phyloP scores from a whole-genome alignment of 2,888 invertebrate species.

The Eulithis testata region DNA sequence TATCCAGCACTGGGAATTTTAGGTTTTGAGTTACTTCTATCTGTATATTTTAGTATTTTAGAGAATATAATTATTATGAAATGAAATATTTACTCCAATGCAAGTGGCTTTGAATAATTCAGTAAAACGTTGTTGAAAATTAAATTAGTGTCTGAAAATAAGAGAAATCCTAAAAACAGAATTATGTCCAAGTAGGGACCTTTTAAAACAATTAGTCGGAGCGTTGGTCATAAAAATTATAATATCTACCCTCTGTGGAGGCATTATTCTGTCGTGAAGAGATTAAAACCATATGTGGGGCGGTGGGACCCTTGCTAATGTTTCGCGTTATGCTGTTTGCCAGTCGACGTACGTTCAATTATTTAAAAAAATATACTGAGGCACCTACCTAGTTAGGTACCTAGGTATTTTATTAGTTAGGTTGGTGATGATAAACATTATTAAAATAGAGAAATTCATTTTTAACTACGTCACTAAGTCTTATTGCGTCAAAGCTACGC shows the following conservation, averaged over 20 bases:
- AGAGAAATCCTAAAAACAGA: slow-evolving; percentile 24
- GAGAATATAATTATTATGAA: neutral
- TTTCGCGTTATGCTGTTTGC: slow-evolving; percentile 47
- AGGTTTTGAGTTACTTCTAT: too few species aligned
- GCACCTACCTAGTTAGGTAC: too few species aligned
- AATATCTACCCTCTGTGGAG: slow-evolving; percentile 43
- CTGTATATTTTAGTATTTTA: too few species aligned
- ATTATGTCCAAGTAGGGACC: slow-evolving; percentile 39
- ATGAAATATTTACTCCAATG: neutral
- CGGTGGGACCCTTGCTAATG: slow-evolving; percentile 50
- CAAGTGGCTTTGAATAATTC: slow-evolving; percentile 12
- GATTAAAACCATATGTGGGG: slow-evolving; percentile 51
- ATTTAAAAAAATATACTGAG: slow-evolving; percentile 1
- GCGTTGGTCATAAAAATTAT: slow-evolving; percentile 48
- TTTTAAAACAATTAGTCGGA: slow-evolving; percentile 46
- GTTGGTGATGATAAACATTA: too few species aligned
- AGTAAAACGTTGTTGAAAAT: slow-evolving; percentile 17
- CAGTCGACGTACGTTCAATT: slow-evolving; percentile 21
- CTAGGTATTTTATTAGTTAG: too few species aligned
- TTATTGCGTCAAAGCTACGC: too few species aligned
- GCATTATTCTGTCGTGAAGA: slow-evolving; percentile 50
- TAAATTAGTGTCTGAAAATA: slow-evolving; percentile 26
- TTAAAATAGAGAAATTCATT: too few species aligned
- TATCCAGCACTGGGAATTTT: too few species aligned
- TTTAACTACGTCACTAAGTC: too few species aligned